phyloP scores from a whole-genome alignment of 2,888 invertebrate genomes.

The Seladonia tumulorum region DNA sequence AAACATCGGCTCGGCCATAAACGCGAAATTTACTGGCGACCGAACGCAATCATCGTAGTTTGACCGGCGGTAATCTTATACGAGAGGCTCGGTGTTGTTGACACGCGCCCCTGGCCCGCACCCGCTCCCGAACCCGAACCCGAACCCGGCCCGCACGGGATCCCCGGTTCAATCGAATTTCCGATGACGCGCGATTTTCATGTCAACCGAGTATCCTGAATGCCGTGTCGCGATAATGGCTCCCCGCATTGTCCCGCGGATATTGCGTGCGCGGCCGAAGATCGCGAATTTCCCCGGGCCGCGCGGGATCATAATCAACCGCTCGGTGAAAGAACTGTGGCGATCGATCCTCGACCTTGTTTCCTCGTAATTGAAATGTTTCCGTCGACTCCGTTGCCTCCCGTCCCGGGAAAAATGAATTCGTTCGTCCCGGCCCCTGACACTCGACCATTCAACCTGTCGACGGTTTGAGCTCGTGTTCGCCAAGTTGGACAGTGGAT shows the following conservation, averaged over 20 bases:
- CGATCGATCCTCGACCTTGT: conserved; percentile 6
- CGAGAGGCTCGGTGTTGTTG: conserved; percentile 35
- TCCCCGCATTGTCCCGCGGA: conserved; percentile 33
- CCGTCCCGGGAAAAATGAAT: not conserved
- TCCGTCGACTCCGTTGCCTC: not conserved
- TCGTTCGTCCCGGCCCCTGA: not conserved
- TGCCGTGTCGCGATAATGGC: conserved; percentile 33
- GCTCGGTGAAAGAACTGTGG: not conserved
- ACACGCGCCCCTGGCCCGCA: conserved; percentile 27
- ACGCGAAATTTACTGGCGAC: conserved; percentile 21
- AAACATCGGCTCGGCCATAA: conserved; percentile 4
- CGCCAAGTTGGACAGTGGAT: not conserved
- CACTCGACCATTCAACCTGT: not conserved
- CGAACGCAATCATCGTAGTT: conserved; percentile 22
- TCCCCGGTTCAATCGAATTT: conserved; percentile 43
- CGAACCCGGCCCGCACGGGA: not conserved
- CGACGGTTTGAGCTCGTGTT: not conserved
- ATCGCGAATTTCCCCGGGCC: conserved; percentile 24
- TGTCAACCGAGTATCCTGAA: conserved; percentile 15
- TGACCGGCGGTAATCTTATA: conserved; percentile 25
- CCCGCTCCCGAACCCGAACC: not conserved
- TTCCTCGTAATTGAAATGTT: conserved; percentile 6
- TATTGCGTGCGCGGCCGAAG: conserved; percentile 32
- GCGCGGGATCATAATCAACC: not conserved
- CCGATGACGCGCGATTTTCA: conserved; percentile 50